phyloP scores from a whole-genome alignment of 2,797 vertebrate species.

The Cuniculus paca region DNA sequence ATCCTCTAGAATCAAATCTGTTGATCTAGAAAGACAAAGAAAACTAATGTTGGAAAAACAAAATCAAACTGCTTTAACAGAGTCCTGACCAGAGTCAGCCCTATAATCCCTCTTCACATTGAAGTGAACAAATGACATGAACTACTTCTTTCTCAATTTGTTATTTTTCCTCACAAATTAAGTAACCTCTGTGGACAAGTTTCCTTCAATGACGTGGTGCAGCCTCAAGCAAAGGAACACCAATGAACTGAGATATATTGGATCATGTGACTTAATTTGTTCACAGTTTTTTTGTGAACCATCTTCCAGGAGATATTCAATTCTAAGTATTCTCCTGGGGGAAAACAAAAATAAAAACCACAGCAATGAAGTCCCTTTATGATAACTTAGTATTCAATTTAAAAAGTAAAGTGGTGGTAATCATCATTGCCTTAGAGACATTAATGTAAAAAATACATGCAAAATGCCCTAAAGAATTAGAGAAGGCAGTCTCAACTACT shows the following conservation, averaged over 20 bases:
- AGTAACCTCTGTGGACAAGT: background rate
- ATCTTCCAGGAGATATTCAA: background rate
- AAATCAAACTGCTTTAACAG: background rate
- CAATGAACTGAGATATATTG: background rate
- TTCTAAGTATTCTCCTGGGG: background rate
- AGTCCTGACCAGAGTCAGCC: background rate
- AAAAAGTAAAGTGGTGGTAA: background rate
- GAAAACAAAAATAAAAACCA: background rate
- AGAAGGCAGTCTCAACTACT: background rate
- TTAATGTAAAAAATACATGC: background rate
- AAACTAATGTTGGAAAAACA: background rate
- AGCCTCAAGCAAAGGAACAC: background rate
- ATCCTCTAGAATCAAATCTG: background rate
- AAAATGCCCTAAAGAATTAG: background rate
- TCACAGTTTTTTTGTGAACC: background rate
- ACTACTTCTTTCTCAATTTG: background rate
- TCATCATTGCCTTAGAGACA: background rate
- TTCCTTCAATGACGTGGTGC: background rate
- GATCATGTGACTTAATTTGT: background rate
- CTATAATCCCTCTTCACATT: background rate
- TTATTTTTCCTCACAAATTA: background rate
- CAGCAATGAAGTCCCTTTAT: background rate
- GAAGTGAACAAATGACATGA: background rate
- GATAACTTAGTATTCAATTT: background rate
- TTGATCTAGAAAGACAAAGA: background rate